Base-by-base conservation (phyloP, 2,888 invertebrate species). In the Orgyia antiqua region DNA sequence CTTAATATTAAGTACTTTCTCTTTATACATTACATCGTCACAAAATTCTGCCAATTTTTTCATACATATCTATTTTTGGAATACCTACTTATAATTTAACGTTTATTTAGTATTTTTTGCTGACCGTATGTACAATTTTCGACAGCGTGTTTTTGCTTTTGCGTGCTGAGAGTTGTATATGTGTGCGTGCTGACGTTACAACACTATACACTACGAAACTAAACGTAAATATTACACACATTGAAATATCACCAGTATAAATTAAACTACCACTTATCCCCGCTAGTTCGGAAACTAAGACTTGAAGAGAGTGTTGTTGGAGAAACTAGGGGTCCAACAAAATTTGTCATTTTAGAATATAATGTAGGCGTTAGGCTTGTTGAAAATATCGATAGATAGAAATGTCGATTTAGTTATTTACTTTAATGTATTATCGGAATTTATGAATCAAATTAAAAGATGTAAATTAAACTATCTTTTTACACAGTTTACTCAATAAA, bases 101-200 rank as follows among this genome's bases (percentile, higher is more conserved):
- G n/a, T n/a, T n/a, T n/a, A n/a, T n/a, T n/a, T n/a, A 18, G 10
- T 15, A 15, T 13, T 3, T 34, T 46, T 40, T 68, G 64, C 53
- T 45, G 48, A 62, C 76, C 30, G 49, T 77, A 70, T 62, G 39
- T 50, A 45, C 64, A 61, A 73, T 71, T 72, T 75, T 77, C 73
- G 74, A 70, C 72, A 68, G 64, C 70, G 54, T 75, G 74, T 79
- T 77, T n/a, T 75, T 72, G 74, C 67, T 73, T 73, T 76, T 68
- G 76, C 78, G 76, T 79, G 76, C 65, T 63, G 62, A 51, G 53
- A 39, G 5, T 38, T 39, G 49, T 42, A 46, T 50, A 44, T 59
- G 59, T 58, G 60, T 71, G 70, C 62, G 37, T 40, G 20, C 48
- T 58, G 63, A 57, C 58, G 55, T 53, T 62, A 57, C 56, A 59